Evolutionary conservation across 2,113 vertebrate species (phyloP).

Genomic region (Passer domesticus): DNA sequence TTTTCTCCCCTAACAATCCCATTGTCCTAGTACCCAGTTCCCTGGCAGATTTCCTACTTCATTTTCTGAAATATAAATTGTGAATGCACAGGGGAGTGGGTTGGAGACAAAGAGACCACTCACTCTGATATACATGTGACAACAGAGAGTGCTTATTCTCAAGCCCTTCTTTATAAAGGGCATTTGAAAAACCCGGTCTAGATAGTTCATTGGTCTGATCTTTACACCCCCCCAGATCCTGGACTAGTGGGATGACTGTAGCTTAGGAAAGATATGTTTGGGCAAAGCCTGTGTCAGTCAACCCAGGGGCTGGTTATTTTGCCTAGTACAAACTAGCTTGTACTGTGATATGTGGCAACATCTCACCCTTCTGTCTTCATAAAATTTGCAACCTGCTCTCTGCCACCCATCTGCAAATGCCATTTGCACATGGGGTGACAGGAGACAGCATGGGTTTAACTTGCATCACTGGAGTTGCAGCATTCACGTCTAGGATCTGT

Average conservation of each 20-base stretch:
- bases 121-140: neutral
- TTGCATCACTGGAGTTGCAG: neutral
- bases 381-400: neutral
- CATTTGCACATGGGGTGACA: neutral
- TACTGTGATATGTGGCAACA: neutral
- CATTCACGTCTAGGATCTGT: neutral
- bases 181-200: neutral
- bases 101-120: neutral
- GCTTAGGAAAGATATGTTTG: neutral
- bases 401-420: neutral
- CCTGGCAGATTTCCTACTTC: neutral
- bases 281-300: neutral
- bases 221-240: neutral
- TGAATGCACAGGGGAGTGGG: neutral
- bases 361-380: neutral
- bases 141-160: neutral
- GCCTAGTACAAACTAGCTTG: neutral
- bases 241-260: neutral
- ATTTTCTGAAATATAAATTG: neutral
- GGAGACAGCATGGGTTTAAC: neutral
- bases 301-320: neutral
- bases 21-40: neutral
- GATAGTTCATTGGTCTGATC: neutral
- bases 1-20: neutral
- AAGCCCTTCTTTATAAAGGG: neutral